phyloP scores from a whole-genome alignment of 1,140 invertebrate genomes.

The Radopholus similis region DNA sequence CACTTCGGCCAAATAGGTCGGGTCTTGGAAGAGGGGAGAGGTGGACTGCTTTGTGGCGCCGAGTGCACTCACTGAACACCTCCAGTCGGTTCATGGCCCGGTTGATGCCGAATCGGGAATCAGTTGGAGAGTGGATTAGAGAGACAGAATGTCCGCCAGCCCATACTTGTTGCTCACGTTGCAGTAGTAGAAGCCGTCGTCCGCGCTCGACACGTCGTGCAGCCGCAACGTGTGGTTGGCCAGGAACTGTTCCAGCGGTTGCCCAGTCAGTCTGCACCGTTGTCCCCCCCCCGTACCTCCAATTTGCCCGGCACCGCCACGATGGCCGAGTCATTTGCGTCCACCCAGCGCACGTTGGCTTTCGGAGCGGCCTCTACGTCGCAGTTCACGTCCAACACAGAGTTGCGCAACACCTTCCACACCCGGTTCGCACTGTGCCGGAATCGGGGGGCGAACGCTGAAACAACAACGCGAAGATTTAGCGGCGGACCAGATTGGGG shows the following conservation, averaged over 20 bases:
- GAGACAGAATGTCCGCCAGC: too few relatives aligned
- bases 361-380: slow-evolving; percentile 90
- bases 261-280: not conserved
- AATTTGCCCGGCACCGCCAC: slow-evolving; percentile 48
- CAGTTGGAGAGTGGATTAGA: too few relatives aligned
- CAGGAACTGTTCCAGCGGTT: slow-evolving; percentile 63
- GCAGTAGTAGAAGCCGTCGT: slow-evolving; percentile 84
- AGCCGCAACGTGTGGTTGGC: slow-evolving; percentile 80
- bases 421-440: slow-evolving; percentile 47
- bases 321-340: slow-evolving; percentile 55
- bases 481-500: not conserved
- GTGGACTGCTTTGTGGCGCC: not conserved
- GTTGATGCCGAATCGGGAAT: slow-evolving; percentile 77
- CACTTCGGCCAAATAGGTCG: slow-evolving; percentile 52
- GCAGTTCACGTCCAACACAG: slow-evolving; percentile 77
- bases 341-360: slow-evolving; percentile 87
- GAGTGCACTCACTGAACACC: slow-evolving; percentile 71
- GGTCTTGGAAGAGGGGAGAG: slow-evolving; percentile 33
- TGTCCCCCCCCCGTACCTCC: slow-evolving; percentile 23
- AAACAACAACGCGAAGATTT: slow-evolving; percentile 2
- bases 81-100: slow-evolving; percentile 72
- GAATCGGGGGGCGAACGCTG: slow-evolving; percentile 55
- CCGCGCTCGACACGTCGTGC: slow-evolving; percentile 74
- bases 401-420: slow-evolving; percentile 49
- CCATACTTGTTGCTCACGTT: slow-evolving; percentile 80